Conservation (phyloP, 2,113 vertebrate genomes). For the Pelusios castaneus region DNA sequence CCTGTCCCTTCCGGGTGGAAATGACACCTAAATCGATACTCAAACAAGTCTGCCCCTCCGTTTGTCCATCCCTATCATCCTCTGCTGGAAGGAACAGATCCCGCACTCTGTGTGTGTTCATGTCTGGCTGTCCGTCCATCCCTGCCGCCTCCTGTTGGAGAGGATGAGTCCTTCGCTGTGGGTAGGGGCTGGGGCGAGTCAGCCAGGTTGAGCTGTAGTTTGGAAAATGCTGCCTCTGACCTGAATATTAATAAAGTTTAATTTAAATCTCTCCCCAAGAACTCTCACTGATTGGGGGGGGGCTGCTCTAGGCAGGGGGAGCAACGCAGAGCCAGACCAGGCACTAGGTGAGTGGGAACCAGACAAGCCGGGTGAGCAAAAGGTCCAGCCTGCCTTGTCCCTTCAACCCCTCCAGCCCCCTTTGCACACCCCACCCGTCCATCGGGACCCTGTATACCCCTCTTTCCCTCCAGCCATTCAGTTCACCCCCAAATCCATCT, state of each 20-base stretch:
- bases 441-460: background rate
- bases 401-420: background rate
- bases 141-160: background rate
- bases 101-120: background rate
- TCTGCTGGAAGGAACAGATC: background rate
- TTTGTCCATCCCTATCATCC: background rate
- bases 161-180: background rate
- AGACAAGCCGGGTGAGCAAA: no score
- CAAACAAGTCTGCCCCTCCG: no score
- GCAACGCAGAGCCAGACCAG: no score
- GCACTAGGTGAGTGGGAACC: no score
- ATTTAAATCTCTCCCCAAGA: background rate
- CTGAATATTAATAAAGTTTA: slow-evolving; percentile 26
- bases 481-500: background rate
- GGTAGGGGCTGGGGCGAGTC: background rate
- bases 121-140: background rate
- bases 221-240: background rate
- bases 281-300: background rate
- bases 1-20: background rate
- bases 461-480: no score
- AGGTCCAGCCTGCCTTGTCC: background rate
- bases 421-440: background rate
- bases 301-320: no score
- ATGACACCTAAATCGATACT: background rate
- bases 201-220: background rate